Percentiles rank a stretch among this genome's conserved stretches.
Conservation (phyloP, 2,888 invertebrate species). For the Chrysopilus asiliformis region DNA sequence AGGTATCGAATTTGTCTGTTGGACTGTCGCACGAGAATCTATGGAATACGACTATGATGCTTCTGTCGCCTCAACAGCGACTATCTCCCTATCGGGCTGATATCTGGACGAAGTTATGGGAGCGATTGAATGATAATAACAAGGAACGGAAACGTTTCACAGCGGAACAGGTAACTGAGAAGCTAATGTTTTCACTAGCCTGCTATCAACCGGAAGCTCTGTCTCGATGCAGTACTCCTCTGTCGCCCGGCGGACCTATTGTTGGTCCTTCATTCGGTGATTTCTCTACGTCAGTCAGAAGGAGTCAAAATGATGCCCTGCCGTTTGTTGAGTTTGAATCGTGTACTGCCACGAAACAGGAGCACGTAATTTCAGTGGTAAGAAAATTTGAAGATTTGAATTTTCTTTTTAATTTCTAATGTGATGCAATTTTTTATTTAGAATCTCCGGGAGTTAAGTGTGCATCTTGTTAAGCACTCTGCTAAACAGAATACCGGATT, state of each 20-base stretch:
- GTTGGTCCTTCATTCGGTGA: constrained; percentile 38
- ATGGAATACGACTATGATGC: constrained; percentile 71
- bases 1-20: constrained; percentile 40
- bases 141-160: constrained; percentile 49
- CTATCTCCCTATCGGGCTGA: constrained; percentile 70
- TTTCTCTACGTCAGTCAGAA: constrained; percentile 27
- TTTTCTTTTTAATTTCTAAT: background rate
- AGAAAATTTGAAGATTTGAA: constrained; percentile 18
- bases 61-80: constrained; percentile 70
- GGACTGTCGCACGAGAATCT: constrained; percentile 60
- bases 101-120: constrained; percentile 74
- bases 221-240: constrained; percentile 71
- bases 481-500: constrained; percentile 36
- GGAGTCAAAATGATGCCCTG: constrained; percentile 42
- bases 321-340: constrained; percentile 74
- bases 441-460: constrained; percentile 75
- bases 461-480: constrained; percentile 61
- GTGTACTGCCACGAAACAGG: constrained; percentile 78
- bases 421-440: constrained; percentile 22
- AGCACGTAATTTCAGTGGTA: constrained; percentile 75
- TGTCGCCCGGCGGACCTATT: constrained; percentile 55
- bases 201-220: constrained; percentile 79
- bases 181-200: constrained; percentile 63
- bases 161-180: constrained; percentile 59
- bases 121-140: constrained; percentile 47